These are phyloP conservation scores for Apamea anceps DNA, from an alignment of 2,888 invertebrate genomes.

Conservation along the genomic window DNA sequence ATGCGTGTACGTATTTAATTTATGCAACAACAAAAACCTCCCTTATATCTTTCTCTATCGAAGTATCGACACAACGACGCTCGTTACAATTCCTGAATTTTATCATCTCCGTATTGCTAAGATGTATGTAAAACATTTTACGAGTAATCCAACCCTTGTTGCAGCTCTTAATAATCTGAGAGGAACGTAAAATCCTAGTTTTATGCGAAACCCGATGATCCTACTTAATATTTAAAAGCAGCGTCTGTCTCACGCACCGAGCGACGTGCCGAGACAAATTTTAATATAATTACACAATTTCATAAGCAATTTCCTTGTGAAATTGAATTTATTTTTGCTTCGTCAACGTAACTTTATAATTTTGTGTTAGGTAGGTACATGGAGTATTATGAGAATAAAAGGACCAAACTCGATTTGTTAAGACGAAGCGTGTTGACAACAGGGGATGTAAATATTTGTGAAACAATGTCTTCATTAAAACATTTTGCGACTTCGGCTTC, in stretches of 20 bases:
- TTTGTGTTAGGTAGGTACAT: slow-evolving; percentile 22
- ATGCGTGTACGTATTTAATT: neutral
- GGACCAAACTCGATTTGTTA: slow-evolving; percentile 52
- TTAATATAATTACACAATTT: slow-evolving; percentile 69
- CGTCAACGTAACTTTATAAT: slow-evolving; percentile 59
- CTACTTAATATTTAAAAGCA: slow-evolving; percentile 63
- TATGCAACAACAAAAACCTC: neutral
- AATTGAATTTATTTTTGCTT: slow-evolving; percentile 68
- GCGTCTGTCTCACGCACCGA: slow-evolving; percentile 47
- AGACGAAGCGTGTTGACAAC: slow-evolving; percentile 43
- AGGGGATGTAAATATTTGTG: slow-evolving; percentile 39
- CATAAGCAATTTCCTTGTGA: slow-evolving; percentile 63
- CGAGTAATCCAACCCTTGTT: slow-evolving; percentile 23
- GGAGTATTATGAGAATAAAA: slow-evolving; percentile 39
- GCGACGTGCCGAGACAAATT: slow-evolving; percentile 64
- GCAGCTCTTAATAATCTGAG: slow-evolving; percentile 29
- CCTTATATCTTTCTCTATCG: neutral
- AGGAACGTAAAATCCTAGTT: slow-evolving; percentile 51
- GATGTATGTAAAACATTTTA: slow-evolving; percentile 38
- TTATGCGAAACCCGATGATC: slow-evolving; percentile 54
- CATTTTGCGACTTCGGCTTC: neutral
- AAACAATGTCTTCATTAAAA: slow-evolving; percentile 53
- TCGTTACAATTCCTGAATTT: slow-evolving; percentile 3
- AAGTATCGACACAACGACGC: neutral
- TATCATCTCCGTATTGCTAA: slow-evolving; percentile 9